A percentile compares a stretch with the other conserved stretches of the same genome.
Conservation (phyloP, 2,113 vertebrate species). For the Poeciliopsis turrubarensis region DNA sequence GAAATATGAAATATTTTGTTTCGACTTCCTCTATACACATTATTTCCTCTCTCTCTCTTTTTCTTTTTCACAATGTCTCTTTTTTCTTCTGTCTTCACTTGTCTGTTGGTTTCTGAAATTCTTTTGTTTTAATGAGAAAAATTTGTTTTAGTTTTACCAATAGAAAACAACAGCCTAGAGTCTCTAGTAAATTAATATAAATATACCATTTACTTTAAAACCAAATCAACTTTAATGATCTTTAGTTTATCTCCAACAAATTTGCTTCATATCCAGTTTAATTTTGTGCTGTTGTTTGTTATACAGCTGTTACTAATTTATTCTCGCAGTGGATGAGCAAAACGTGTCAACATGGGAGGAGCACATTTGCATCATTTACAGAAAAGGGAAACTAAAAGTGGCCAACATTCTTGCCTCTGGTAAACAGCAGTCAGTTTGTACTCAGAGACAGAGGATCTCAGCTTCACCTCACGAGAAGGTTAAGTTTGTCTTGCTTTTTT, state of each 20-base stretch:
- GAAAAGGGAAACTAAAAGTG: slow-evolving; percentile 37
- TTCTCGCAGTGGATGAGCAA: not conserved
- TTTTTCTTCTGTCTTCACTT: no score
- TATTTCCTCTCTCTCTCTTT: no score
- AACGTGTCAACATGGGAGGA: slow-evolving; percentile 20
- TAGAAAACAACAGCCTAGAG: not conserved
- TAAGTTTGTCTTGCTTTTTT: not conserved
- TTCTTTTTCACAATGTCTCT: no score
- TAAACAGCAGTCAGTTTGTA: not conserved
- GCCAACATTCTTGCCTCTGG: no score
- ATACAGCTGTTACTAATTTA: not conserved
- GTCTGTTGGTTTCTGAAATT: no score
- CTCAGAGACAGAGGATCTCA: not conserved
- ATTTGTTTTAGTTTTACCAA: not conserved
- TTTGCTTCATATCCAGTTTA: not conserved
- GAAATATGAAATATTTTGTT: no score
- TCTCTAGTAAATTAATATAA: not conserved
- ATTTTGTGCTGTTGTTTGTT: not conserved
- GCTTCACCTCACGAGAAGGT: not conserved
- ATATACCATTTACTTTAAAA: not conserved
- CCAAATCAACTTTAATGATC: not conserved
- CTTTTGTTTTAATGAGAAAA: no score
- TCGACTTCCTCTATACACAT: no score
- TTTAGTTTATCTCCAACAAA: no score
- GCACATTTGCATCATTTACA: not conserved